Base-by-base conservation (phyloP, 2,113 vertebrate genomes). In the Urocitellus parryii region DNA sequence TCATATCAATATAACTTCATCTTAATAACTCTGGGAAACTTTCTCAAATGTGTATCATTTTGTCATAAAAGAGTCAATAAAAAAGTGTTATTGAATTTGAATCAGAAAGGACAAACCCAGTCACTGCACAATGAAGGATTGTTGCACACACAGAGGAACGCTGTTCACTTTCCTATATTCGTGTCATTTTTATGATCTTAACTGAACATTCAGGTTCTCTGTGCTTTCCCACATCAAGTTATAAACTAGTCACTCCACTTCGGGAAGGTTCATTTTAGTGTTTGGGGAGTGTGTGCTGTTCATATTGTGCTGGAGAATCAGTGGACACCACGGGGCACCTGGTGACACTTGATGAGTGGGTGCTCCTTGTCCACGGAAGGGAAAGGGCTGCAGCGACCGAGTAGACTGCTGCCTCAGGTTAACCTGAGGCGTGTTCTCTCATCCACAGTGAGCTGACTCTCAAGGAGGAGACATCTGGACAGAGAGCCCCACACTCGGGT, bases 371-470 rank as follows among this genome's bases (percentile, higher is more conserved):
- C 29, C 74, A 42, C 3, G 1, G 14, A 17, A 24, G 51, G 18
- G 22, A 45, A 45, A 34, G 39, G 24, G 34, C 79, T 48, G 58
- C 20, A 16, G 16, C 20, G 11, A 8, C 17, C 5, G 51, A 18
- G 17, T 34, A 6, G 29, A 34, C 8, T 74, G 68, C 39, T 10
- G 22, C 53, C 68, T 37, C 9, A 14, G 10, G 84, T 34, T 32
- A 11, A 0, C 0, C 2, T 22, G 56, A 22, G 51, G 18, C 1
- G 0, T 2, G 3, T 25, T 61, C 10, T 63, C 18, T n/a, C 14
- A 9, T 11, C 9, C 32, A 29, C 0, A 18, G 14, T 67, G 25
- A 25, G 29, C 68, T 48, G 56, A 24, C 16, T 45, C 56, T 78
- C n/a, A 24, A 63, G 77, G 51, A 68, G 22, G 42, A 76, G 39